Base-by-base conservation (phyloP, 2,888 invertebrate genomes). In the Aleiodes alternator region DNA sequence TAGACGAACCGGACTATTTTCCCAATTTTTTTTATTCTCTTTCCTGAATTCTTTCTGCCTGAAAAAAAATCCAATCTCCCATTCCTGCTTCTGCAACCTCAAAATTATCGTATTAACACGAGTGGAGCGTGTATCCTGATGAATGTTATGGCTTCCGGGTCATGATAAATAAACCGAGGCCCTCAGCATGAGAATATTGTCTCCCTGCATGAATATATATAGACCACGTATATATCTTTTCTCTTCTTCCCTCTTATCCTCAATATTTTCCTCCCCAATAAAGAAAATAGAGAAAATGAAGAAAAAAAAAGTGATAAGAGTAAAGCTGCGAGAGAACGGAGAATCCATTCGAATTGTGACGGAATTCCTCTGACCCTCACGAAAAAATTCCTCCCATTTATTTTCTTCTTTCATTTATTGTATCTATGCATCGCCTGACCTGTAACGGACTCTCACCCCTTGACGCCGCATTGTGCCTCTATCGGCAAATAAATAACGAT, bases 401-500 rank as follows among this genome's bases (percentile, higher is more conserved):
- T 31, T 38, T 38, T 16, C 38, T 14, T 16, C 34, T 34, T 61
- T 16, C 3, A 38, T 38, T 11, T 43, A 9, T 8, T 38, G 14
- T 34, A n/a, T 23, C 14, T 23, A n/a, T 38, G 12, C 12, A 38
- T 38, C 38, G 61, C 38, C 61, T 61, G 61, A 61, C 61, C 16
- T 38, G 34, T 14, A 34, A 38, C 38, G 16, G 14, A 16, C 38
- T 5, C 38, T 61, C 38, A 8, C 38, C 61, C 61, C 61, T 61
- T 38, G 61, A 14, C 14, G n/a, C 61, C 61, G 12, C n/a, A 61
- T 61, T 16, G 38, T 38, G 38, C 38, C 9, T 14, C 61, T 38
- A 61, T 12, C 8, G 34, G 9, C 34, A n/a, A 61, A 12, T 61
- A 61, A 61, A 38, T 61, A 34, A 61, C 38, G n/a, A 34, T 43